phyloP scores from a whole-genome alignment of 2,888 invertebrate species.

The Anodontia alba region DNA sequence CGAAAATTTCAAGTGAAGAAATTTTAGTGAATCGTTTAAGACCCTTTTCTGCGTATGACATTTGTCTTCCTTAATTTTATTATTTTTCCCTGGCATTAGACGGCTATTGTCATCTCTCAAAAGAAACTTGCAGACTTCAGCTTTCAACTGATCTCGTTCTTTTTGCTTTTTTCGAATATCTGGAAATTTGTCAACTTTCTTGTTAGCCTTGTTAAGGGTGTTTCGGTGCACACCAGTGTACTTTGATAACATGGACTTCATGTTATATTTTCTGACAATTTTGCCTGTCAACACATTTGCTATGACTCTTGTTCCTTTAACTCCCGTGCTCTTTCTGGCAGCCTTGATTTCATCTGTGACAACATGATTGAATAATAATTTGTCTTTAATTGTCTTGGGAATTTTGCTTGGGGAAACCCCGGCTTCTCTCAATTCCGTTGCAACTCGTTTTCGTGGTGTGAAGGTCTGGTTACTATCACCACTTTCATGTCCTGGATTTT shows the following conservation, averaged over 20 bases:
- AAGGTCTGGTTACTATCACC: too few relatives aligned
- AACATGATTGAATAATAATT: too few relatives aligned
- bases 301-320: too few relatives aligned
- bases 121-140: constrained; percentile 38
- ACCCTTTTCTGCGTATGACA: constrained; percentile 39
- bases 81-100: constrained; percentile 50
- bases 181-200: not conserved
- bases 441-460: too few relatives aligned
- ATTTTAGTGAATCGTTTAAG: constrained; percentile 43
- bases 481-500: too few relatives aligned
- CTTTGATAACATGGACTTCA: not conserved
- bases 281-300: not conserved
- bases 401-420: too few relatives aligned
- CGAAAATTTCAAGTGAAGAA: constrained; percentile 38
- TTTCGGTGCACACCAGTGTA: not conserved
- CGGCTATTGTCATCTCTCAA: constrained; percentile 55
- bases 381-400: too few relatives aligned
- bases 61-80: constrained; percentile 26
- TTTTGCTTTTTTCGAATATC: not conserved
- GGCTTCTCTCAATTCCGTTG: too few relatives aligned
- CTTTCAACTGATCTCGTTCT: not conserved
- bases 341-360: too few relatives aligned
- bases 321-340: too few relatives aligned
- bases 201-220: not conserved
- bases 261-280: not conserved